phyloP scores from a whole-genome alignment of 2,888 invertebrate species.

The Melanostoma scalare region DNA sequence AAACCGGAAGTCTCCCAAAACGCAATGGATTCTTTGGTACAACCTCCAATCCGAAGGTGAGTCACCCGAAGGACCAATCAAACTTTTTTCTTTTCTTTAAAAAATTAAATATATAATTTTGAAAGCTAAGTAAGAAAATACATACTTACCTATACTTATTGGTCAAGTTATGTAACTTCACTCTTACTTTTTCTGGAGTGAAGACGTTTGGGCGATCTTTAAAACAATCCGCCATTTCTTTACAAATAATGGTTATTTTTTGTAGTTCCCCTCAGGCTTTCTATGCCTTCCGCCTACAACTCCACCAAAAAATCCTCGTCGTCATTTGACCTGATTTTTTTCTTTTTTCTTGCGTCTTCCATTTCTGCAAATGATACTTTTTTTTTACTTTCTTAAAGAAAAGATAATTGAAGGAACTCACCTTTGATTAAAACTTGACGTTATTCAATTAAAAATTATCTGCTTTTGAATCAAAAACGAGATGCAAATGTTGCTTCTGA shows the following conservation, averaged over 20 bases:
- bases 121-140: too few species aligned
- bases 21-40: constrained; percentile 2
- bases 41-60: neutral
- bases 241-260: constrained; percentile 6
- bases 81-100: neutral
- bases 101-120: neutral
- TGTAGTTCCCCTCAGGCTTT: constrained; percentile 1
- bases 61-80: too few species aligned
- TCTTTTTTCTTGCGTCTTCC: too few species aligned
- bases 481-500: too few species aligned
- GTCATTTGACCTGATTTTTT: too few species aligned
- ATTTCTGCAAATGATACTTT: too few species aligned
- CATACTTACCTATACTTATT: neutral
- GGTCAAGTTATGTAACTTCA: neutral
- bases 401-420: too few species aligned
- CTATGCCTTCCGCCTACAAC: neutral
- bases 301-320: too few species aligned
- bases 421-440: too few species aligned
- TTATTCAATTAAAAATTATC: too few species aligned
- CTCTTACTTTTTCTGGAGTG: neutral
- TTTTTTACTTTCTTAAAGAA: too few species aligned
- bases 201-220: neutral
- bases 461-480: too few species aligned
- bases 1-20: neutral
- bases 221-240: neutral